phyloP scores from a whole-genome alignment of 1,140 invertebrate species.

The Heliconius hewitsoni region DNA sequence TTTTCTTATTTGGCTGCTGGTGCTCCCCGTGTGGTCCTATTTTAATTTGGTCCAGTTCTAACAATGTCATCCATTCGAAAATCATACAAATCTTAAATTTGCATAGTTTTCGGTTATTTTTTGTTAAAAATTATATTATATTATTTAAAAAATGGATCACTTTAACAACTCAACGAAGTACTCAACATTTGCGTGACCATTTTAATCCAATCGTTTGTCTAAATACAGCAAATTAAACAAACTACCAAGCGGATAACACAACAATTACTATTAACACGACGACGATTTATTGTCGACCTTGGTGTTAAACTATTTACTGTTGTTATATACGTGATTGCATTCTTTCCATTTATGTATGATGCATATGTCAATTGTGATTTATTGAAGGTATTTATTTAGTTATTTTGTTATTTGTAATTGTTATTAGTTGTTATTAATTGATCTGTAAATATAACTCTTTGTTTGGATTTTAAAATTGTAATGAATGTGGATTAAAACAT shows the following conservation, averaged over 20 bases:
- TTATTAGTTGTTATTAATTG: neutral
- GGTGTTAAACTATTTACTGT: slow-evolving; percentile 15
- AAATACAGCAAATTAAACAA: slow-evolving; percentile 20
- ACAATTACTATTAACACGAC: slow-evolving; percentile 18
- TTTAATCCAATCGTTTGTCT: slow-evolving; percentile 12
- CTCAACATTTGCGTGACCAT: slow-evolving; percentile 20
- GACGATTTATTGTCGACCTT: slow-evolving; percentile 21
- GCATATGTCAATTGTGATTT: neutral
- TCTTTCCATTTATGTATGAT: slow-evolving; percentile 11
- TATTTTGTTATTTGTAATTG: slow-evolving; percentile 3
- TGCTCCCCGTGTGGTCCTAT: too few species aligned
- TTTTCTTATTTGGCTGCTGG: too few species aligned
- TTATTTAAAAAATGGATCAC: neutral
- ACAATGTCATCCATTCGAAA: too few species aligned
- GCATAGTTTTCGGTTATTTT: too few species aligned
- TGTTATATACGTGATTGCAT: slow-evolving; percentile 15
- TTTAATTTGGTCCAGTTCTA: too few species aligned
- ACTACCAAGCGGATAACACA: slow-evolving; percentile 1
- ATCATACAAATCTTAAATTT: too few species aligned
- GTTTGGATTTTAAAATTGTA: neutral
- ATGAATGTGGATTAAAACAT: too few species aligned
- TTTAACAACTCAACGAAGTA: neutral
- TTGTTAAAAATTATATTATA: too few species aligned
- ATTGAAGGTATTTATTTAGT: neutral
- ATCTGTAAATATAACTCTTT: neutral